A percentile compares a stretch with the other conserved stretches of the same genome.
phyloP scores from a whole-genome alignment of 2,113 vertebrate genomes.

The Gallinago undulata region DNA sequence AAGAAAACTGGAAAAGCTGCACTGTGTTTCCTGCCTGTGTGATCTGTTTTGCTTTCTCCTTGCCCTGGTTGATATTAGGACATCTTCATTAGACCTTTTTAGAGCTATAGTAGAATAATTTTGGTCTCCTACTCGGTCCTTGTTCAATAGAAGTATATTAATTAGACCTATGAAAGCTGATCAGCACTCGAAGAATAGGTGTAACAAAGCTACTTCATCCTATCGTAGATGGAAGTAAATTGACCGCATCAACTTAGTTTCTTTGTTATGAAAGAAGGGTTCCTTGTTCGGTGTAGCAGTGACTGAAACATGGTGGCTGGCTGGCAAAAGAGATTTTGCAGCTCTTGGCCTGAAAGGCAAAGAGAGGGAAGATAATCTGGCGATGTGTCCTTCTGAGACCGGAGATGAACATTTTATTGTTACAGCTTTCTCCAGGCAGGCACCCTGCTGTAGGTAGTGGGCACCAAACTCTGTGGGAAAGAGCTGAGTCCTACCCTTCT shows the following conservation, averaged over 20 bases:
- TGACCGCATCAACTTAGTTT: no score
- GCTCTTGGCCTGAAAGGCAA: background rate
- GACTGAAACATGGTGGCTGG: background rate
- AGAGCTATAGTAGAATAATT: background rate
- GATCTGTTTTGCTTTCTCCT: background rate
- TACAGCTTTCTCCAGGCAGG: background rate
- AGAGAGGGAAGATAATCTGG: background rate
- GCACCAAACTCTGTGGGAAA: accelerated
- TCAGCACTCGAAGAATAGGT: background rate
- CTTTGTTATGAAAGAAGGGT: background rate
- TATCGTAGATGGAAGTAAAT: accelerated
- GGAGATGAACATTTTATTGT: background rate
- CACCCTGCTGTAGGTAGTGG: no score
- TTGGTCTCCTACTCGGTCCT: background rate
- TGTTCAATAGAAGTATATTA: background rate
- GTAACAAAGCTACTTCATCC: background rate
- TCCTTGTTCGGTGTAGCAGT: background rate
- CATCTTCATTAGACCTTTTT: background rate
- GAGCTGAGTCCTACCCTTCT: background rate
- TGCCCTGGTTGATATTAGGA: background rate
- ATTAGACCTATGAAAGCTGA: background rate
- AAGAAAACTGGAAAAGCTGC: background rate
- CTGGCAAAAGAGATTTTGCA: background rate
- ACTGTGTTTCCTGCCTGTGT: background rate
- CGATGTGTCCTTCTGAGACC: background rate